Percentiles rank a stretch among this genome's conserved stretches.
phyloP scores from a whole-genome alignment of 2,888 invertebrate species.

The Hyalella azteca region DNA sequence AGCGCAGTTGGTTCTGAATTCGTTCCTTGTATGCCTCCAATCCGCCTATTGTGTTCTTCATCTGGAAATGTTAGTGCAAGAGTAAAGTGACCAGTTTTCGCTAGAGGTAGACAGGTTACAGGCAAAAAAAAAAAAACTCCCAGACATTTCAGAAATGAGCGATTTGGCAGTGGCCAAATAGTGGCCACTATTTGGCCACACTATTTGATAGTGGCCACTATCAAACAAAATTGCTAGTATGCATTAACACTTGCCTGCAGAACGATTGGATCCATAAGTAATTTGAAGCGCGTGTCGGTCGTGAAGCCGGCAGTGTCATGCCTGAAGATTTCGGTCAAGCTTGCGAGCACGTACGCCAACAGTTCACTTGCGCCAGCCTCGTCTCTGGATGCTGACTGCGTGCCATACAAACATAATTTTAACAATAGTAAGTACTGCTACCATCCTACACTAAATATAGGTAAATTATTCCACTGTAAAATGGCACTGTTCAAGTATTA shows the following conservation, averaged over 20 bases:
- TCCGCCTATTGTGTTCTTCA: conserved; percentile 24
- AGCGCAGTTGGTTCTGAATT: not conserved
- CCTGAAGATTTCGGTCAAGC: not conserved
- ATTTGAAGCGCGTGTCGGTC: conserved; percentile 3
- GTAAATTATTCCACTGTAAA: no score
- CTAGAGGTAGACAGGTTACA: no score
- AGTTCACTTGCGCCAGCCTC: not conserved
- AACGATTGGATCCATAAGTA: conserved; percentile 23
- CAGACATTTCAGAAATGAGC: no score
- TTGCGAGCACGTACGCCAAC: not conserved
- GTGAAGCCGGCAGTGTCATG: conserved; percentile 10
- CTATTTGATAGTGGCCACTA: no score
- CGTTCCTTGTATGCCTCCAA: not conserved
- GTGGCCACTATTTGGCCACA: no score
- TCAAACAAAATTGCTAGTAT: not conserved
- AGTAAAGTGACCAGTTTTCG: no score
- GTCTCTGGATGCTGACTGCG: not conserved
- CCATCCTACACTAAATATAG: no score
- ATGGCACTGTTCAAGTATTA: no score
- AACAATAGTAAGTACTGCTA: no score
- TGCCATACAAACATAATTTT: not conserved
- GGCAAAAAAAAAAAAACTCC: no score
- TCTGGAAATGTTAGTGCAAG: conserved; percentile 12
- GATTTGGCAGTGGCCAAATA: no score
- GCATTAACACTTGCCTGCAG: not conserved